phyloP scores from a whole-genome alignment of 2,888 invertebrate genomes.

The Lycocerus yunnanus region DNA sequence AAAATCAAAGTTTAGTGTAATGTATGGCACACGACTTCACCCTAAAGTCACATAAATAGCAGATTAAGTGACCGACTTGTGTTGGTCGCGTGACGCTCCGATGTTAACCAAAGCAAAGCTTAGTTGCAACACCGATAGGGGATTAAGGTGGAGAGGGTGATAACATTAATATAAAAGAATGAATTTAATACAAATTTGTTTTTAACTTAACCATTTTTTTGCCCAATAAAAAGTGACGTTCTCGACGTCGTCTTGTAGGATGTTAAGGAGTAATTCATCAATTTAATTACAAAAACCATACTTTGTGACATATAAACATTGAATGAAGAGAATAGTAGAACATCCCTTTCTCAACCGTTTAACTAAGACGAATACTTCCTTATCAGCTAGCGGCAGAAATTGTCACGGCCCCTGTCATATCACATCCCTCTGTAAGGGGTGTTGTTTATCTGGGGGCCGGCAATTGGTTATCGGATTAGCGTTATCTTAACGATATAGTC shows the following conservation, averaged over 20 bases:
- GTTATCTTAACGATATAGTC: constrained; percentile 58
- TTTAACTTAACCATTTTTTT: neutral
- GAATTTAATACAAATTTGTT: constrained; percentile 3
- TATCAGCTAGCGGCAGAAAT: constrained; percentile 56
- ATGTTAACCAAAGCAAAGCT: constrained; percentile 26
- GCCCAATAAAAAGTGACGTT: no score
- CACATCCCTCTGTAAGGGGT: constrained; percentile 42
- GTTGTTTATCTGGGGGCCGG: constrained; percentile 54
- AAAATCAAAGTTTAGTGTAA: constrained; percentile 38
- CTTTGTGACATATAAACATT: constrained; percentile 2
- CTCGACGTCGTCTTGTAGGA: no score
- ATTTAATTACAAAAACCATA: neutral
- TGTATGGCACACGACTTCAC: constrained; percentile 47
- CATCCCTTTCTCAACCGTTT: constrained; percentile 37
- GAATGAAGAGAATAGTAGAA: constrained; percentile 21
- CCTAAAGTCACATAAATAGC: constrained; percentile 57
- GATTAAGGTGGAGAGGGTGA: constrained; percentile 45
- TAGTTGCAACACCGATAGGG: constrained; percentile 45
- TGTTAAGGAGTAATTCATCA: neutral
- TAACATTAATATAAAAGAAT: constrained; percentile 24
- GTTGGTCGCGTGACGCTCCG: constrained; percentile 50
- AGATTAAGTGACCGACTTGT: constrained; percentile 58
- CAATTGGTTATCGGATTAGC: constrained; percentile 59
- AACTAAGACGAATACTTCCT: constrained; percentile 50
- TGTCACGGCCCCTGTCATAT: constrained; percentile 55